Percentiles rank a stretch among this genome's conserved stretches.
Conservation (phyloP, 2,888 invertebrate genomes). For the Noctua comes region DNA sequence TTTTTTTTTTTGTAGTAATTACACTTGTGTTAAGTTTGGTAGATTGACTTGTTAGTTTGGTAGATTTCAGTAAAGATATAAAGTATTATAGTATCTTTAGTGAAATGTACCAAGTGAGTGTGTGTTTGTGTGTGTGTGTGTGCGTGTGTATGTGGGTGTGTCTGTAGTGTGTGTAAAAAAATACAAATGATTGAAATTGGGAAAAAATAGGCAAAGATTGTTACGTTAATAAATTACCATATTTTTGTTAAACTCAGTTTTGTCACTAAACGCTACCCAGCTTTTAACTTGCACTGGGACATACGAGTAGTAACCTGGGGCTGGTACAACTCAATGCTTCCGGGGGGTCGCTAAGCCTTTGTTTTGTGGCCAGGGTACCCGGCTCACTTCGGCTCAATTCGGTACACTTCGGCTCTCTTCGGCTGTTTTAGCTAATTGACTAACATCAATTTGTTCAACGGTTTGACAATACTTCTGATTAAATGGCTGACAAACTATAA, state of each 20-base stretch:
- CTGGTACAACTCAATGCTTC: constrained; percentile 78
- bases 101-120: too few relatives aligned
- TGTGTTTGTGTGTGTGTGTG: too few relatives aligned
- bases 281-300: constrained; percentile 59
- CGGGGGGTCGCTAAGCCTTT: constrained; percentile 75
- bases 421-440: constrained; percentile 61
- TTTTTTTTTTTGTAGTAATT: neutral
- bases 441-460: constrained; percentile 59
- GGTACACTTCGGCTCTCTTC: constrained; percentile 33
- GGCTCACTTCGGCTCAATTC: constrained; percentile 32
- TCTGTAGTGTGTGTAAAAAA: too few relatives aligned
- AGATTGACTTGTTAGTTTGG: too few relatives aligned
- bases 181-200: neutral
- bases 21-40: neutral
- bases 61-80: too few relatives aligned
- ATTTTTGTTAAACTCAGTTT: neutral
- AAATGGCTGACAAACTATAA: neutral
- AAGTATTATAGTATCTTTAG: too few relatives aligned
- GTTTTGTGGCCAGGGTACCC: constrained; percentile 72
- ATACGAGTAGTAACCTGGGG: constrained; percentile 48
- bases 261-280: neutral
- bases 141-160: too few relatives aligned
- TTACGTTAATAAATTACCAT: neutral
- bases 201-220: neutral
- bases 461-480: constrained; percentile 15